phyloP scores from a whole-genome alignment of 1,140 invertebrate genomes.

The Zaprionus inermis region DNA sequence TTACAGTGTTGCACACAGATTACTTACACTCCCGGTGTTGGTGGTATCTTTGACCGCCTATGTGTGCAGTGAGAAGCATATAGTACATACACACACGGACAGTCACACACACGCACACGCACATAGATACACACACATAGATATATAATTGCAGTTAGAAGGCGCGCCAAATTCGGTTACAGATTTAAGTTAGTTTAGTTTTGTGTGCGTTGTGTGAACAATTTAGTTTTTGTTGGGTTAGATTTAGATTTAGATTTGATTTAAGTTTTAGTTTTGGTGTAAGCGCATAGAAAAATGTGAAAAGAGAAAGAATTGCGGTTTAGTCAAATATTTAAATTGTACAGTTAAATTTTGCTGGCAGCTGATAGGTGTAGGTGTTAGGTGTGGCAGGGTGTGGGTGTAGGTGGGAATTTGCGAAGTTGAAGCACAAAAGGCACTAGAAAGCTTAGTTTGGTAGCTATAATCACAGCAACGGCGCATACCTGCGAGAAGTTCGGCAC shows the following conservation, averaged over 20 bases:
- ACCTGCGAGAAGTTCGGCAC: conserved; percentile 98
- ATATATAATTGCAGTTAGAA: conserved; percentile 46
- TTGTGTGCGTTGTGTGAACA: conserved; percentile 43
- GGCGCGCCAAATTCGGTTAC: conserved; percentile 62
- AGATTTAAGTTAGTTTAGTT: conserved; percentile 28
- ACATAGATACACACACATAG: conserved; percentile 54
- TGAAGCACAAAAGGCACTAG: conserved; percentile 45
- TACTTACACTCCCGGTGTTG: conserved; percentile 85
- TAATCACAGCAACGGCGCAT: conserved; percentile 62
- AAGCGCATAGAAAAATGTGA: conserved; percentile 84
- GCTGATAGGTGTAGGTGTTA: conserved; percentile 34
- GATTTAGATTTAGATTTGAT: conserved; percentile 47
- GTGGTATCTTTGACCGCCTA: conserved; percentile 85
- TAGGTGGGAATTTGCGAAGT: conserved; percentile 36
- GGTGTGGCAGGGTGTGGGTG: conserved; percentile 13
- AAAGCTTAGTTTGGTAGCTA: neutral
- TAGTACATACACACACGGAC: conserved; percentile 44
- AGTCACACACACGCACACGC: conserved; percentile 43
- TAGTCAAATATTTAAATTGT: conserved; percentile 66
- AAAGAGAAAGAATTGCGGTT: conserved; percentile 81
- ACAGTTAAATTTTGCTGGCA: conserved; percentile 70
- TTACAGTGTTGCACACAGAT: conserved; percentile 65
- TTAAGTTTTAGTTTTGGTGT: conserved; percentile 63
- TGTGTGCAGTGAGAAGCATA: conserved; percentile 73
- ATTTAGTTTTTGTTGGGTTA: conserved; percentile 40